Evolutionary conservation across 2,888 invertebrate species (phyloP), one percentile per base, ranked within the genome.

Genomic region (Epinotia nisella): DNA sequence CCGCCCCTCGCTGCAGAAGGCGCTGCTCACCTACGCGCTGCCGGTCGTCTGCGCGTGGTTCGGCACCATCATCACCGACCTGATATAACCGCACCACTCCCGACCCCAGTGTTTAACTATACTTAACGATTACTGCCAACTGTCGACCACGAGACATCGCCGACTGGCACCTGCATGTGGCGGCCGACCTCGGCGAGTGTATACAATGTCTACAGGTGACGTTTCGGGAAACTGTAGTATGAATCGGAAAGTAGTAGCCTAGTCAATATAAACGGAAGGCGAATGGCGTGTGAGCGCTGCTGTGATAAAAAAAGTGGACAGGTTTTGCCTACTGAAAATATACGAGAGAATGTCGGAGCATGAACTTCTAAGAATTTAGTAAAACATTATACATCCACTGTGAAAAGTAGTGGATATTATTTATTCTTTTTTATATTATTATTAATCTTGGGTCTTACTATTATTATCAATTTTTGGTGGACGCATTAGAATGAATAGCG

Each of bases 41-140:
- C 97, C 97, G 3, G 96, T 97, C 56, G 96, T 96, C 79, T 95
- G 97, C 89, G 96, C 97, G 84, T 97, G 97, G 97, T 96, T 97
- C 90, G 97, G 97, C 74, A 96, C 96, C 77, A 96, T 97, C 82
- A 95, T 97, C 87, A 95, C 96, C 83, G 97, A 97, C 89, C 95
- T 97, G 92, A 96, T 97, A 95, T 97, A 96, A 96, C 71, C 19
- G 53, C 53, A 5, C 55, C n/a, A 7, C 21, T 13, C 29, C 7
- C 13, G 11, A 19, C 15, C 21, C 13, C 66, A 15, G 41, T 56
- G 41, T 5, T 19, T 15, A 11, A 65, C 65, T 39, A 2, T 13
- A 9, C 35, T 55, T 9, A 35, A 49, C 49, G 62, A 62, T 29
- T 15, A n/a, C 49, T 58, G n/a, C 49, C n/a, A 45, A 13, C 21